A percentile compares a stretch with the other conserved stretches of the same genome.
Conservation (phyloP, 2,113 vertebrate genomes). For the Melanerpes formicivorus region DNA sequence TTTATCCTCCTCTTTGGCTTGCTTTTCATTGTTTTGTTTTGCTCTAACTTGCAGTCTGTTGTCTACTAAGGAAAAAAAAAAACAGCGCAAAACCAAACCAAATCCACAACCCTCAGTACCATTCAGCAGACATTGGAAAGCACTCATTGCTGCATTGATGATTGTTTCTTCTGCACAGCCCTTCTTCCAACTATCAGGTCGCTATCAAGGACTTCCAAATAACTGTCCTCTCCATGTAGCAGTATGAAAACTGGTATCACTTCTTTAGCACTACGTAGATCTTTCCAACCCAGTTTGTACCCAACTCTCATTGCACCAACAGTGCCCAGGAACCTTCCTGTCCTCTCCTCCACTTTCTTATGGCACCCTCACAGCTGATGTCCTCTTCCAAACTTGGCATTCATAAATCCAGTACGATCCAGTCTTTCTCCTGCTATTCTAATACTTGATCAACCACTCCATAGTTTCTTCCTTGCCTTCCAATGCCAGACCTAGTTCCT, state of each 20-base stretch:
- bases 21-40: no score
- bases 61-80: not conserved
- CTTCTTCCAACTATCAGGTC: not conserved
- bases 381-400: not conserved
- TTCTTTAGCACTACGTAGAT: not conserved
- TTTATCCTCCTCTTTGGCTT: not conserved
- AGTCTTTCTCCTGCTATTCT: not conserved
- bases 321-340: not conserved
- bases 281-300: not conserved
- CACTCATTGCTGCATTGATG: not conserved
- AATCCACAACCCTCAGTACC: not conserved
- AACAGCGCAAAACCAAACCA: no score
- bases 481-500: not conserved
- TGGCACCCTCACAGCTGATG: not conserved
- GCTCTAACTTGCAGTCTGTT: not conserved
- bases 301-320: fast-evolving
- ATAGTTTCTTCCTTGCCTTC: not conserved
- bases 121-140: not conserved
- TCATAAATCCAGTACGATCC: not conserved
- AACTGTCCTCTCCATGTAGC: not conserved
- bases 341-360: not conserved
- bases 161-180: not conserved
- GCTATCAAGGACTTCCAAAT: not conserved
- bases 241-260: not conserved
- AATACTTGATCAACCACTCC: not conserved